A percentile compares a stretch with the other conserved stretches of the same genome.
Conservation (phyloP, 2,113 vertebrate genomes). For the Perccottus glenii region DNA sequence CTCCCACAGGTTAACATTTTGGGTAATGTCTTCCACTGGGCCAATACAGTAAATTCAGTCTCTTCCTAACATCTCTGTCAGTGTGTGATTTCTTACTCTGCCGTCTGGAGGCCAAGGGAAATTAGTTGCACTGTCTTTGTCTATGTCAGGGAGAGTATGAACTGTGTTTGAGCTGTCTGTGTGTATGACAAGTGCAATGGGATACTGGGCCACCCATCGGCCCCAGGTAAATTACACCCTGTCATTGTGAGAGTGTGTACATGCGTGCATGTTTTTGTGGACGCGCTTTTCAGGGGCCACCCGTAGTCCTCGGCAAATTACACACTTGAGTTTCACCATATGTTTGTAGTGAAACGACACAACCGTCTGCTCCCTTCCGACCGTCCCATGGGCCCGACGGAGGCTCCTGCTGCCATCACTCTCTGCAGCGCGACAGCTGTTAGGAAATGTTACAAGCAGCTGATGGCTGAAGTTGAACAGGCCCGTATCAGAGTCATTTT, state of each 20-base stretch:
- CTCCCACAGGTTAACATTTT: conserved; percentile 62
- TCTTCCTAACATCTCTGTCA: conserved; percentile 45
- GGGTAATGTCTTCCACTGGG: conserved; percentile 28
- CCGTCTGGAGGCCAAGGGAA: conserved; percentile 35
- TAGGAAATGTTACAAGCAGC: conserved; percentile 65
- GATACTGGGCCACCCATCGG: conserved; percentile 74
- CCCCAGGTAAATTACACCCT: conserved; percentile 76
- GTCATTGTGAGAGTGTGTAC: conserved; percentile 44
- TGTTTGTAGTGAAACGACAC: conserved; percentile 72
- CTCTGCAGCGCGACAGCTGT: conserved; percentile 67
- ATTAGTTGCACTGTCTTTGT: conserved; percentile 58
- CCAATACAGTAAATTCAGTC: conserved; percentile 4
- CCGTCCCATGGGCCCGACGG: conserved; percentile 55
- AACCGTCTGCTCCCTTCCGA: conserved; percentile 64
- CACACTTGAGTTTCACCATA: conserved; percentile 71
- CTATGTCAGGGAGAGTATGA: conserved; percentile 46
- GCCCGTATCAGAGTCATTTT: conserved; percentile 52
- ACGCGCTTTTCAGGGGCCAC: conserved; percentile 45
- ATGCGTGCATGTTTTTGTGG: conserved; percentile 22
- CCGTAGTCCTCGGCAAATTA: conserved; percentile 76
- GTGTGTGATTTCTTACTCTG: conserved; percentile 59
- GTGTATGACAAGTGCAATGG: conserved; percentile 67
- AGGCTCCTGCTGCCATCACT: conserved; percentile 68
- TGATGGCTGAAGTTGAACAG: conserved; percentile 60
- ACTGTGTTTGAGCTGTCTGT: conserved; percentile 60